phyloP scores from a whole-genome alignment of 2,888 invertebrate genomes.

The Drosophila meridiana region DNA sequence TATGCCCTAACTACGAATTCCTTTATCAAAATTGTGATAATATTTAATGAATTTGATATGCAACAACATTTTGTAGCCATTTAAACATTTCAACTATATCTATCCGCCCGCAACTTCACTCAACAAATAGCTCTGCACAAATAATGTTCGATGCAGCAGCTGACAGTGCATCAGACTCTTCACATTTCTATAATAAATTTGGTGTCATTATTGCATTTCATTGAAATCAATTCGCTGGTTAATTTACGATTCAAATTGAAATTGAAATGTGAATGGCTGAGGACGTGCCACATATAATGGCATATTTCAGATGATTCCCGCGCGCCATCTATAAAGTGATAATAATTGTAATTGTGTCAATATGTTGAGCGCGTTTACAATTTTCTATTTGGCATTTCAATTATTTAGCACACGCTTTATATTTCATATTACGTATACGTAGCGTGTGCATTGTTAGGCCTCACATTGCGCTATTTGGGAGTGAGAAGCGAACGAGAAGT shows the following conservation, averaged over 20 bases:
- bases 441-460: no score
- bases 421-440: slow-evolving; percentile 14
- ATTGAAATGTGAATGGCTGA: slow-evolving; percentile 16
- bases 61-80: no score
- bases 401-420: slow-evolving; percentile 1
- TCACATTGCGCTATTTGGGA: no score
- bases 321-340: background rate
- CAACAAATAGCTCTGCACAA: background rate
- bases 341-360: slow-evolving; percentile 14
- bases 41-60: no score
- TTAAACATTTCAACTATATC: no score
- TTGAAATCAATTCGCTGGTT: background rate
- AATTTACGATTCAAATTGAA: slow-evolving; percentile 17
- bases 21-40: no score
- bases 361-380: slow-evolving; percentile 12
- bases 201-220: slow-evolving; percentile 11
- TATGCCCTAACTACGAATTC: no score
- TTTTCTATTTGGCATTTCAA: slow-evolving; percentile 7
- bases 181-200: background rate
- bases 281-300: slow-evolving; percentile 7
- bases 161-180: no score
- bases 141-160: background rate
- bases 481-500: no score
- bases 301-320: slow-evolving; percentile 9
- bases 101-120: background rate